Percentiles rank a stretch among this genome's conserved stretches.
These are phyloP conservation scores for Cordilura impudica DNA, from an alignment of 2,888 invertebrate genomes.

Conservation along the genomic window DNA sequence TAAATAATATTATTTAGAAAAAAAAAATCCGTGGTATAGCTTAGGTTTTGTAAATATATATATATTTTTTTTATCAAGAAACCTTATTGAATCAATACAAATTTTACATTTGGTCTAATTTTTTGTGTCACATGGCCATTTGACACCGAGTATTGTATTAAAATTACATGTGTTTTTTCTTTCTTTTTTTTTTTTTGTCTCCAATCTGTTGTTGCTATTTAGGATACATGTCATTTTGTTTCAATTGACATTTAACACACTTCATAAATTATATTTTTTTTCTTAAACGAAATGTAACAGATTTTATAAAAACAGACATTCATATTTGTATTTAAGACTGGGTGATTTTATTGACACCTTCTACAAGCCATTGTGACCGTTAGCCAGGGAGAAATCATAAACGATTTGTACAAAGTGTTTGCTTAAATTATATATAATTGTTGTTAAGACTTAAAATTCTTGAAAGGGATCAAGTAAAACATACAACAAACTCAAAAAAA, in stretches of 20 bases:
- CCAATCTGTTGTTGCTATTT: conserved; percentile 39
- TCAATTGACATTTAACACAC: conserved; percentile 61
- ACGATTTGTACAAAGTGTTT: conserved; percentile 9
- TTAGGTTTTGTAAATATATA: no score
- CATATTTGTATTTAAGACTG: conserved; percentile 17
- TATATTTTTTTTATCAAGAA: no score
- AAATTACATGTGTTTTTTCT: conserved; percentile 53
- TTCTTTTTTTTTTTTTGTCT: conserved; percentile 27
- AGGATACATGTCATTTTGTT: conserved; percentile 57
- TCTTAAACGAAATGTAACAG: conserved; percentile 16
- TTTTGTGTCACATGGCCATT: conserved; percentile 51
- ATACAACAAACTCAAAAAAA: no score
- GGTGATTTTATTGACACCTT: conserved; percentile 37
- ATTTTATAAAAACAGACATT: conserved; percentile 35
- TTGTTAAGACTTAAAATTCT: no score
- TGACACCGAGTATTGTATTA: conserved; percentile 56
- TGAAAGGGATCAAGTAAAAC: no score
- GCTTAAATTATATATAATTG: conserved; percentile 31
- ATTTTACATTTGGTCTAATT: conserved; percentile 37
- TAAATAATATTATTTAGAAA: conserved; percentile 56
- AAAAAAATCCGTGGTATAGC: conserved; percentile 8
- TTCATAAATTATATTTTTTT: conserved; percentile 49
- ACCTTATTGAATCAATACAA: conserved; percentile 25
- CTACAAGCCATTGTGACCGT: conserved; percentile 27
- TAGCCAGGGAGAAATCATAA: conserved; percentile 10